Percentiles rank a stretch among this genome's conserved stretches.
These are phyloP conservation scores for Troides helena DNA, from an alignment of 2,888 invertebrate species.

Conservation along the genomic window DNA sequence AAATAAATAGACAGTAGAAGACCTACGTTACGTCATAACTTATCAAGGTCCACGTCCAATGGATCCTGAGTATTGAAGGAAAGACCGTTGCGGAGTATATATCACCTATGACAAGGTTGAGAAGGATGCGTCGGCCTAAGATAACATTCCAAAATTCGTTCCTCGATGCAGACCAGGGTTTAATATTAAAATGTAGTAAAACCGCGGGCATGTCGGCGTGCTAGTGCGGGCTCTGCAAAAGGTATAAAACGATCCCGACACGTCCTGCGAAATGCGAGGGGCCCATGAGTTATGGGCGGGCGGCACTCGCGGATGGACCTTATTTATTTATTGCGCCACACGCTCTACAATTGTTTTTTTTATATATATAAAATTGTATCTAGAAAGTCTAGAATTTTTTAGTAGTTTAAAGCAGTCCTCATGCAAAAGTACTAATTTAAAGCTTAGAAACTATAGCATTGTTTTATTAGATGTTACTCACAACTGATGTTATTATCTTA, in stretches of 20 bases:
- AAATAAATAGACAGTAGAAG: too few relatives aligned
- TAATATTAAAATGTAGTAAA: slow-evolving; percentile 30
- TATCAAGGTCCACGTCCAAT: too few relatives aligned
- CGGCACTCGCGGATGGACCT: slow-evolving; percentile 45
- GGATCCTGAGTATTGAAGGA: too few relatives aligned
- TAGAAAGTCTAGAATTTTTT: too few relatives aligned
- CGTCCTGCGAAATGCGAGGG: slow-evolving; percentile 46
- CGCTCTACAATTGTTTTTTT: slow-evolving; percentile 1
- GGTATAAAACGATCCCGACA: slow-evolving; percentile 49
- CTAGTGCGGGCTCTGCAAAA: slow-evolving; percentile 35
- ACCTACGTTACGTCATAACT: too few relatives aligned
- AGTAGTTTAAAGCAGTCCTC: too few relatives aligned
- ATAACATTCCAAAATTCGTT: slow-evolving; percentile 9
- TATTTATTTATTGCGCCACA: slow-evolving; percentile 35
- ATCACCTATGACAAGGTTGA: slow-evolving; percentile 4
- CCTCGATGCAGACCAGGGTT: slow-evolving; percentile 5
- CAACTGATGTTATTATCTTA: too few relatives aligned
- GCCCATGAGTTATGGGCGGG: slow-evolving; percentile 44
- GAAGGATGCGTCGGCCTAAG: slow-evolving; percentile 2
- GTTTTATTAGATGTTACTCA: too few relatives aligned
- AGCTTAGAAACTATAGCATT: too few relatives aligned
- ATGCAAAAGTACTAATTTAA: too few relatives aligned
- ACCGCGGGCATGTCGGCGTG: slow-evolving; percentile 29
- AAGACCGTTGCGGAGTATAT: not conserved
- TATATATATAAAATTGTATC: not conserved